These are phyloP conservation scores for Ibidorhyncha struthersii DNA, from an alignment of 2,113 vertebrate genomes.

Conservation along the genomic window DNA sequence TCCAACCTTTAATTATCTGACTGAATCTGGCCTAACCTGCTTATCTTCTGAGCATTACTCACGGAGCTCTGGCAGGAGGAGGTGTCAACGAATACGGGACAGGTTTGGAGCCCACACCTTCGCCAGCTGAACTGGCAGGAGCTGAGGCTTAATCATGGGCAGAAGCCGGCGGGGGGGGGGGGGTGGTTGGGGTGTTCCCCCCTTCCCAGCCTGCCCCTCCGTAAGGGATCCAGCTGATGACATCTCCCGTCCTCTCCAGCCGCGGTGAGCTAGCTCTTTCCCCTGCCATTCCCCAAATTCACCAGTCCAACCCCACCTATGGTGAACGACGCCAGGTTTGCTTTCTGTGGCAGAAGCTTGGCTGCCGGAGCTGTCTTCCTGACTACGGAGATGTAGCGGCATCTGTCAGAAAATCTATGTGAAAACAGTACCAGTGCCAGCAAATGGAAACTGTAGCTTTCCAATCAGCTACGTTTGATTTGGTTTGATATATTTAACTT, in stretches of 20 bases:
- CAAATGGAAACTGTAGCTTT: slow-evolving; percentile 19
- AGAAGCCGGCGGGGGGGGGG: not conserved
- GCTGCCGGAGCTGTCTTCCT: not conserved
- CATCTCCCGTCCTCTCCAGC: not conserved
- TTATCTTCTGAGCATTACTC: slow-evolving; percentile 46
- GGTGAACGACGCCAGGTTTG: not conserved
- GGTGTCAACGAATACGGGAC: not conserved
- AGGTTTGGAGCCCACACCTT: slow-evolving; percentile 8
- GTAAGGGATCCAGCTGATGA: not conserved
- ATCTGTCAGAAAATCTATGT: slow-evolving; percentile 22
- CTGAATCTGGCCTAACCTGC: slow-evolving; percentile 53
- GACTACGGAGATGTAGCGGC: not conserved
- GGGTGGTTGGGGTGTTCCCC: not conserved
- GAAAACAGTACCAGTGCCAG: not conserved
- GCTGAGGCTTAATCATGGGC: not conserved
- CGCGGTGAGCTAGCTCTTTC: not conserved
- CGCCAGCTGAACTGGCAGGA: not conserved
- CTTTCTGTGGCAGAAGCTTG: not conserved
- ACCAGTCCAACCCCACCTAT: not conserved
- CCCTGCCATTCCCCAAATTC: not conserved
- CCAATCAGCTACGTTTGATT: slow-evolving; percentile 56
- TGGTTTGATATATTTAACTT: slow-evolving; percentile 50
- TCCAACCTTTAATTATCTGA: slow-evolving; percentile 11
- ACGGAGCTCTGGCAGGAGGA: not conserved
- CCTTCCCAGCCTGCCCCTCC: not conserved